Conservation (phyloP, 1,140 invertebrate genomes). For the Carcinoscorpius rotundicauda region DNA sequence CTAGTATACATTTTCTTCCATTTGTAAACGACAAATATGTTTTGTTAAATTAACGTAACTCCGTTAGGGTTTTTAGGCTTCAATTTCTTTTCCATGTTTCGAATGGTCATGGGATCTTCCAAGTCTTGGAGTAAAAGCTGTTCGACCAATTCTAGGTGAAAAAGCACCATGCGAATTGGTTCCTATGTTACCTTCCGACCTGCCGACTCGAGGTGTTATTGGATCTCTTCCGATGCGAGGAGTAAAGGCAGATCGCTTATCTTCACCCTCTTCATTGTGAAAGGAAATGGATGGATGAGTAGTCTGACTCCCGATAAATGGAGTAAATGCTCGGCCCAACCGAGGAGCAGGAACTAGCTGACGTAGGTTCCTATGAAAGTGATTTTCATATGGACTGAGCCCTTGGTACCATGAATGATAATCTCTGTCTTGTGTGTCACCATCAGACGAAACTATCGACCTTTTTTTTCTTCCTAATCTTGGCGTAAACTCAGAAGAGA, state of each 20-base stretch:
- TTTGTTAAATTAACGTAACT: no score
- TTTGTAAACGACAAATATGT: no score
- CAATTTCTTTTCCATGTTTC: no score
- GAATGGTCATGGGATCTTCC: not conserved
- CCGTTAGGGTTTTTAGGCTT: no score
- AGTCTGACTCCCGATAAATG: no score
- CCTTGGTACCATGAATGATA: no score
- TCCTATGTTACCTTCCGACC: not conserved
- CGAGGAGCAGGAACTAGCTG: conserved; percentile 4
- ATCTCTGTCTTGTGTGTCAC: no score
- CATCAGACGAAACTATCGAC: conserved; percentile 4
- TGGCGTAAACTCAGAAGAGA: conserved; percentile 11
- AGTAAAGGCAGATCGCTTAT: conserved; percentile 6
- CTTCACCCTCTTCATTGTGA: no score
- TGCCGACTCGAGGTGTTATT: conserved; percentile 10
- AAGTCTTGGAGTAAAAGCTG: conserved; percentile 11
- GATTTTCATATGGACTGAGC: no score
- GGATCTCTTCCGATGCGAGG: conserved; percentile 13
- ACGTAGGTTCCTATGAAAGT: not conserved
- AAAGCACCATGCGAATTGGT: not conserved
- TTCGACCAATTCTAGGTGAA: conserved; percentile 9
- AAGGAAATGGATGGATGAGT: no score
- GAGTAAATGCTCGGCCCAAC: not conserved
- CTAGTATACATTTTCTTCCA: no score
- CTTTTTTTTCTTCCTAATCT: conserved; percentile 21